These are phyloP conservation scores for Dioctria linearis DNA, from an alignment of 2,888 invertebrate species.

Conservation along the genomic window DNA sequence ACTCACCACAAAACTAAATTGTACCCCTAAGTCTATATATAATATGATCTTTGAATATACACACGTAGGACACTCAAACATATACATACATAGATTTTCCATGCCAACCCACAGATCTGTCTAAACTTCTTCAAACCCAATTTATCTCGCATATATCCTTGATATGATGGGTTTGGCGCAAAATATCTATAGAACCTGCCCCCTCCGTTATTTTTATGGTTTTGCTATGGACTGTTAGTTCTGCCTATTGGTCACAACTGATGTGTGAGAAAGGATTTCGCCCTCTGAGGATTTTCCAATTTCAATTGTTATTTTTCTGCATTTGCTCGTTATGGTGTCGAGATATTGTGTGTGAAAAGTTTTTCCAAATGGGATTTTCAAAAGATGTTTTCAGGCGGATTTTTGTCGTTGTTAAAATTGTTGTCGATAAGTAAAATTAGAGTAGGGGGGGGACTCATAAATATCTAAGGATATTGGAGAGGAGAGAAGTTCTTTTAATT, in stretches of 20 bases:
- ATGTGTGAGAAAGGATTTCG: conserved; percentile 48
- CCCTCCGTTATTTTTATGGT: conserved; percentile 42
- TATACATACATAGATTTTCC: neutral
- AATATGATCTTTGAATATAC: neutral
- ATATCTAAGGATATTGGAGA: no score
- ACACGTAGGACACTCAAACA: neutral
- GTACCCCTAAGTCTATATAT: neutral
- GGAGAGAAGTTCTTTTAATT: no score
- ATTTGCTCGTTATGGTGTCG: neutral
- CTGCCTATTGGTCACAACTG: conserved; percentile 49
- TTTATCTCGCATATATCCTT: conserved; percentile 48
- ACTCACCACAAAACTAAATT: conserved; percentile 20
- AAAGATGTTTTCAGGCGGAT: neutral
- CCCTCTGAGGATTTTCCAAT: conserved; percentile 26
- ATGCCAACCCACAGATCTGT: conserved; percentile 35
- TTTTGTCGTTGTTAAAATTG: neutral
- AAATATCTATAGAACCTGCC: conserved; percentile 37
- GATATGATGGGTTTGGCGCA: conserved; percentile 50
- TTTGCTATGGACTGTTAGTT: conserved; percentile 47
- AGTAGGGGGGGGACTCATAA: no score
- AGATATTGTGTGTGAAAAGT: neutral
- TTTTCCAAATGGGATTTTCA: neutral
- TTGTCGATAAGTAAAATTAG: neutral
- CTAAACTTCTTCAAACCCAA: conserved; percentile 51
- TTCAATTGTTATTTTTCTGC: conserved; percentile 45